Conservation (phyloP, 1,140 invertebrate species). For the Neodiprion virginianus region DNA sequence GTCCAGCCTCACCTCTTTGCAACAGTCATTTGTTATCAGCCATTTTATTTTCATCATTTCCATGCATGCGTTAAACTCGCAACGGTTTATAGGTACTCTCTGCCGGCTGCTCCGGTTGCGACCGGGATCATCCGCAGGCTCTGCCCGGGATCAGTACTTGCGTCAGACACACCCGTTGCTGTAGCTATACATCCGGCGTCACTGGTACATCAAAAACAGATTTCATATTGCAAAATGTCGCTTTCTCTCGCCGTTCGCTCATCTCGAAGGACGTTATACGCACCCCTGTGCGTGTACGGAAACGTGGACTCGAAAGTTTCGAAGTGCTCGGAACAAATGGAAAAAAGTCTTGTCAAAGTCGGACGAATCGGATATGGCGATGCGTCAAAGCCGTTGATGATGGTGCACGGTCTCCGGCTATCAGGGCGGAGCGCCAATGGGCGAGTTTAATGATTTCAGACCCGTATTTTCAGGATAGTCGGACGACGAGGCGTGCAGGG, state of each 20-base stretch:
- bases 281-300: no score
- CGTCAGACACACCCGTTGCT: neutral
- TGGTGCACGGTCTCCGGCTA: neutral
- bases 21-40: slow-evolving; percentile 64
- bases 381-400: neutral
- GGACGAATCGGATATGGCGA: no score
- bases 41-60: slow-evolving; percentile 66
- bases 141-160: neutral
- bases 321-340: no score
- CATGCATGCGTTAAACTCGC: slow-evolving; percentile 62
- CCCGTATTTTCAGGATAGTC: slow-evolving; percentile 59
- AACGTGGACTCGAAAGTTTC: no score
- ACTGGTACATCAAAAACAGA: neutral
- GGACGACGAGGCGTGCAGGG: slow-evolving; percentile 40
- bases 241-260: no score
- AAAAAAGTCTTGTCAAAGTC: no score
- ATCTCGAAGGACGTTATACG: no score
- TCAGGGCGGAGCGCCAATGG: neutral
- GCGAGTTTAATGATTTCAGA: slow-evolving; percentile 46
- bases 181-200: neutral
- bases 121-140: neutral
- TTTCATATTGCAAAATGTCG: no score
- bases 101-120: slow-evolving; percentile 18
- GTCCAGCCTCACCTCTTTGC: slow-evolving; percentile 53
- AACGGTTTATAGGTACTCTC: slow-evolving; percentile 38